Base-by-base conservation (phyloP, 2,797 vertebrate genomes). In the Enteromius unitaeniatus region DNA sequence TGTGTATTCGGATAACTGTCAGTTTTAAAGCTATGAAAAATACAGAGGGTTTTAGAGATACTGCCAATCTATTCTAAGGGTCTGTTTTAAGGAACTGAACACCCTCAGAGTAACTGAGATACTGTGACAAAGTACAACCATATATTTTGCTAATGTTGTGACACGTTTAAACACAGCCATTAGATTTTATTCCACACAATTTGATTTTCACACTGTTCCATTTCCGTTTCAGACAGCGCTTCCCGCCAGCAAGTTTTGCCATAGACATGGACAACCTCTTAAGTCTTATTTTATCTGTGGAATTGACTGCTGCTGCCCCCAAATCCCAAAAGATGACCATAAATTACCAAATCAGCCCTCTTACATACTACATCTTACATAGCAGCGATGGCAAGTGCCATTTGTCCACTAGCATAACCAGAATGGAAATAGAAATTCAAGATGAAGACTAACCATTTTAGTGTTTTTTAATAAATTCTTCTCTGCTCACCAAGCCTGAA, bases 391-490 rank as follows among this genome's bases (percentile, higher is more conserved):
- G 95, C 96, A 96, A 97, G 96, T 96, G 96, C 95, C 95, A 97
- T 97, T 95, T 97, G 95, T 94, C 95, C 90, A 95, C 92, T 92
- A 93, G 91, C 94, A 96, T 95, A 94, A 95, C 96, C 95, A 95
- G 95, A 96, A 96, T 94, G n/a, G 21, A 79, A 69, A 42, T 40
- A 69, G 2, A 42, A 5, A 42, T 69, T 72, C 14, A 34, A 28
- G 17, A 17, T n/a, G 26, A 31, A 73, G 17, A 3, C 26, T 73
- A 49, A 58, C n/a, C n/a, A 19, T 21, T 8, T 51, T 7, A 51
- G 2, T n/a, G 8, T 47, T n/a, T n/a, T 55, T 55, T 55, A 10
- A 10, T 10, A 3, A 55, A 55, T 55, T 55, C 2, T 53, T 7
- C 3, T 55, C 53, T 55, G 53, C 53, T 55, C 21, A n/a, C 53